phyloP scores from a whole-genome alignment of 2,113 vertebrate genomes.

The Dendrocopos noguchii region DNA sequence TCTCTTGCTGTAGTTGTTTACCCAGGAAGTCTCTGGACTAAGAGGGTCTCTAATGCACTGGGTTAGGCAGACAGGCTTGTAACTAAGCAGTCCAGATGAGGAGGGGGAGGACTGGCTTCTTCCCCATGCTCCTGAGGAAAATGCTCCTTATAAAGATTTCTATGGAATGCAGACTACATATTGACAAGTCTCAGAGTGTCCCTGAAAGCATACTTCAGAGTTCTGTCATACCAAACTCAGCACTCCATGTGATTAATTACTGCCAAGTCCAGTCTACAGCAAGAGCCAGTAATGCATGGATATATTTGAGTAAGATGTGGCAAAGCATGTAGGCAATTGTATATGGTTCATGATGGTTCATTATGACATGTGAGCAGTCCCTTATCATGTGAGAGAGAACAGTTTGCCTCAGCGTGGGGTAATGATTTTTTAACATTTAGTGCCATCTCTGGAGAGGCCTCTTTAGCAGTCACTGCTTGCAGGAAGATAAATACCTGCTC shows the following conservation, averaged over 20 bases:
- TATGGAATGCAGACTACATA: not conserved
- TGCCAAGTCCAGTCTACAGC: not conserved
- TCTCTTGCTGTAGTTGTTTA: not conserved
- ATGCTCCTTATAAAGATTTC: not conserved
- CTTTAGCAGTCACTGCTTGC: not conserved
- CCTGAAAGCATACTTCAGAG: not conserved
- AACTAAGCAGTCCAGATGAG: not conserved
- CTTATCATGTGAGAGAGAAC: not conserved
- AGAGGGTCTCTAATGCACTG: not conserved
- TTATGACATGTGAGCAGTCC: not conserved
- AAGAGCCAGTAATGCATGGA: not conserved
- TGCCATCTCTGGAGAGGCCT: not conserved
- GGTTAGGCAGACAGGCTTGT: not conserved
- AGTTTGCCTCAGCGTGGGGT: not conserved
- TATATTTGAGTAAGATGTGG: not conserved
- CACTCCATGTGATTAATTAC: not conserved
- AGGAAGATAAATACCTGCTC: not conserved
- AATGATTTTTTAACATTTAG: not conserved
- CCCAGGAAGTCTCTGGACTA: not conserved
- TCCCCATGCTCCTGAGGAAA: not conserved
- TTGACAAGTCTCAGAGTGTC: not conserved
- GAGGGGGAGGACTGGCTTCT: not conserved
- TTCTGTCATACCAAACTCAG: not conserved
- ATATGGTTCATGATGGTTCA: not conserved
- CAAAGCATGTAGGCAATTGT: not conserved